Base-by-base conservation (phyloP, 23 tunicate genomes). In the Ciona savignyi region DNA sequence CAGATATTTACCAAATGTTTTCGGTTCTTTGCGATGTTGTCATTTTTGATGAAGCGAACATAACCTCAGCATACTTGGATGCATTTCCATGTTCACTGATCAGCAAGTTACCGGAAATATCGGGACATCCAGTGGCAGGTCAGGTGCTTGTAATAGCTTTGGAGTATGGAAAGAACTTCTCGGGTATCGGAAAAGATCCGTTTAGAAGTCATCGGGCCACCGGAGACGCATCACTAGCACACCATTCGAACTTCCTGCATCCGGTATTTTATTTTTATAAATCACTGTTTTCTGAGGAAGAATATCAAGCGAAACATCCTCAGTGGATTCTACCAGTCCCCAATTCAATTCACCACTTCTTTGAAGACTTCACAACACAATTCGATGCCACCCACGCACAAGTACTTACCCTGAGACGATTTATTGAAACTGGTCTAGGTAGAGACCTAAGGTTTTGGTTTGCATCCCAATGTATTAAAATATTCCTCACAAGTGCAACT, bases 1-100 rank as follows among this genome's bases (percentile, higher is more conserved):
- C 97, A 4, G 97, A 84, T 34, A 90, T 90, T 33, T 90, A 83
- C 35, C 97, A 90, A 51, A 90, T 90, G 97, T 90, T 90, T 71
- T 64, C 81, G 1, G 85, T 90, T 22, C 78, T 90, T 1, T 90
- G 97, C 60, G 97, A 90, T 21, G 85, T 83, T 0, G 78, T 90
- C 25, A 74, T 83, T 34, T 90, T 76, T 74, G 69, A 78, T 56
- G 80, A 76, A 34, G 85, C 83, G 64, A 56, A 72, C 27, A 90
- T 85, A 2, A 66, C 32, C 56, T 84, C 82, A 29, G 75, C 81
- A 22, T 90, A 90, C 65, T 51, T 90, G 11, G 81, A 78, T 73
- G 89, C 89, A 23, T 74, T 77, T 63, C 97, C 97, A 1, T 90
- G 97, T 48, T 72, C 89, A 42, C 51, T 90, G 29, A 75, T 62